A percentile compares a stretch with the other conserved stretches of the same genome.
Conservation (phyloP, 2,113 vertebrate genomes). For the Pelvicachromis taeniatus region DNA sequence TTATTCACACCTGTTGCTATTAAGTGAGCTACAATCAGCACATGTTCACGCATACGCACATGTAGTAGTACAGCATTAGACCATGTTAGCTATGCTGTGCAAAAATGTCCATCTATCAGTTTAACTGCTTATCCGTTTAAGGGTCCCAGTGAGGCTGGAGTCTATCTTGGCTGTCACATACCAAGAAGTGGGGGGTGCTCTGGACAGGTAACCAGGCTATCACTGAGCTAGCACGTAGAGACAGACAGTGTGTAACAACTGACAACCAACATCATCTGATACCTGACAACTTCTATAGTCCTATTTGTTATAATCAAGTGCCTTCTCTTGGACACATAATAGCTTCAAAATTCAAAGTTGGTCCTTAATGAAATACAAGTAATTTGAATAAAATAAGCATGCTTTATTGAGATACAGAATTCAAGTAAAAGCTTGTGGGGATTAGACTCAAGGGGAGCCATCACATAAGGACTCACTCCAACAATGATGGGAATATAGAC, state of each 20-base stretch:
- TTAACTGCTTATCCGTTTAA: not conserved
- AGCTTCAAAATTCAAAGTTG: not conserved
- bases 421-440: rapidly evolving
- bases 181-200: not conserved
- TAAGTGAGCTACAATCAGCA: not conserved
- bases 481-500: not conserved
- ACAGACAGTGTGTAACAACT: not conserved
- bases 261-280: not conserved
- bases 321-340: not conserved
- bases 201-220: not conserved
- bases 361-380: not conserved
- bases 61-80: not conserved
- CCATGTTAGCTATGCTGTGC: not conserved
- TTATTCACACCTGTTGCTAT: not conserved
- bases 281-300: not conserved
- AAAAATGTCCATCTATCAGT: not conserved
- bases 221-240: rapidly evolving
- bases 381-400: not conserved
- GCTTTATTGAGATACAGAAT: not conserved
- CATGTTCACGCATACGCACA: not conserved
- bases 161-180: not conserved
- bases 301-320: not conserved
- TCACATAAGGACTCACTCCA: not conserved
- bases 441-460: not conserved
- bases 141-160: not conserved